Conservation (phyloP, 2,797 vertebrate genomes). For the Pipistrellus pipistrellus region DNA sequence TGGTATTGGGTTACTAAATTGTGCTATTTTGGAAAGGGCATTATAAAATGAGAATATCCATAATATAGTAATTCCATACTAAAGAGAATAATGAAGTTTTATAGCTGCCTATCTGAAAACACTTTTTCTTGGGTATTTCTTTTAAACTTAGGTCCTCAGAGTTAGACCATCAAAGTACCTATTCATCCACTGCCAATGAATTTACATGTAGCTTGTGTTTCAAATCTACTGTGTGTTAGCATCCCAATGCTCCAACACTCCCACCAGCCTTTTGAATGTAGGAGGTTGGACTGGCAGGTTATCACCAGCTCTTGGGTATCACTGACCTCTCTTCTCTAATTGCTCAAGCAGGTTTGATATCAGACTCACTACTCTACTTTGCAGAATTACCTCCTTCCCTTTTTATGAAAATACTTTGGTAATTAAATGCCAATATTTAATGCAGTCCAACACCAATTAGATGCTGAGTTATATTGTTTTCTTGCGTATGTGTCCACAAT, state of each 20-base stretch:
- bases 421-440: conserved; percentile 52
- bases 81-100: conserved; percentile 12
- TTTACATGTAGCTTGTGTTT: background rate
- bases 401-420: conserved; percentile 9
- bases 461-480: background rate
- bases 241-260: background rate
- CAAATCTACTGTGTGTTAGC: background rate
- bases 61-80: background rate
- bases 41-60: background rate
- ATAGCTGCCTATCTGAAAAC: background rate
- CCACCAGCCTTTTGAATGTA: background rate
- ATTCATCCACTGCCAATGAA: background rate
- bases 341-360: background rate
- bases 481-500: background rate
- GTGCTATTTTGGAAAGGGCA: background rate
- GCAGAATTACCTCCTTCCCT: background rate
- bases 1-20: background rate
- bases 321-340: background rate
- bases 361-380: background rate
- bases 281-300: background rate
- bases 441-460: background rate
- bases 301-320: background rate
- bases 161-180: background rate
- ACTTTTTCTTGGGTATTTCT: background rate
- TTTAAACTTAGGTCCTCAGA: background rate